A percentile compares a stretch with the other conserved stretches of the same genome.
These are phyloP conservation scores for Phymanthus crucifer DNA, from an alignment of 92 coral and sea anemone genomes.

Conservation along the genomic window DNA sequence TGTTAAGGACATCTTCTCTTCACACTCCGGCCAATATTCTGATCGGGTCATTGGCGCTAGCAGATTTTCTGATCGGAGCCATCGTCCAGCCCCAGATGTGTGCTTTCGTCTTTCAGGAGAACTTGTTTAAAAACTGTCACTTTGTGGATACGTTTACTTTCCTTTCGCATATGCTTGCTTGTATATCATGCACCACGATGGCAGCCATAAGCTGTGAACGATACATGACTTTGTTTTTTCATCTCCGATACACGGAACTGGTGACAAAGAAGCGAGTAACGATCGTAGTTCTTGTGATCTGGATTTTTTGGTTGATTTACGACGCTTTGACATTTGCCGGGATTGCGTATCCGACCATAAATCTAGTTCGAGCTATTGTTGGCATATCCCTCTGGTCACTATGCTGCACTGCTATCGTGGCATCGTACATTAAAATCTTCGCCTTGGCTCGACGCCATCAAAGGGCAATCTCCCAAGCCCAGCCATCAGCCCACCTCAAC, in stretches of 20 bases:
- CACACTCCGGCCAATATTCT: conserved; percentile 16
- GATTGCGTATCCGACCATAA: background rate
- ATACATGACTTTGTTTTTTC: conserved; percentile 2
- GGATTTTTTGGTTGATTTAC: background rate
- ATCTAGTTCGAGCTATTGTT: background rate
- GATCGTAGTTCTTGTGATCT: background rate
- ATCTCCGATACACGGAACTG: conserved; percentile 31
- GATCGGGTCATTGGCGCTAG: conserved; percentile 7
- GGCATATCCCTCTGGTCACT: background rate
- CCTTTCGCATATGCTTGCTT: conserved; percentile 7
- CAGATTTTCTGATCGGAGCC: conserved; percentile 7
- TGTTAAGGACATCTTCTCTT: conserved; percentile 7
- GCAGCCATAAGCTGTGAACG: conserved; percentile 15
- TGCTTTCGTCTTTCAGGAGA: background rate
- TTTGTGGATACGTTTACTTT: conserved; percentile 8
- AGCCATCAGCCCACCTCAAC: background rate
- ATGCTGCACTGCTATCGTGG: background rate
- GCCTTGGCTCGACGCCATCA: background rate
- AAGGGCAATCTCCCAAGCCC: background rate
- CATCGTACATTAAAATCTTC: background rate
- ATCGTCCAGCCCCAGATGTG: conserved; percentile 10
- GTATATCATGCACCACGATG: conserved; percentile 1
- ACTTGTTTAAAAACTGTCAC: background rate
- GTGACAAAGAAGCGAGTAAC: conserved; percentile 12
- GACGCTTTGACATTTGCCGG: background rate